Evolutionary conservation across 1,140 invertebrate species (phyloP), one percentile per base, ranked within the genome.

Genomic region (Lucilia sericata): DNA sequence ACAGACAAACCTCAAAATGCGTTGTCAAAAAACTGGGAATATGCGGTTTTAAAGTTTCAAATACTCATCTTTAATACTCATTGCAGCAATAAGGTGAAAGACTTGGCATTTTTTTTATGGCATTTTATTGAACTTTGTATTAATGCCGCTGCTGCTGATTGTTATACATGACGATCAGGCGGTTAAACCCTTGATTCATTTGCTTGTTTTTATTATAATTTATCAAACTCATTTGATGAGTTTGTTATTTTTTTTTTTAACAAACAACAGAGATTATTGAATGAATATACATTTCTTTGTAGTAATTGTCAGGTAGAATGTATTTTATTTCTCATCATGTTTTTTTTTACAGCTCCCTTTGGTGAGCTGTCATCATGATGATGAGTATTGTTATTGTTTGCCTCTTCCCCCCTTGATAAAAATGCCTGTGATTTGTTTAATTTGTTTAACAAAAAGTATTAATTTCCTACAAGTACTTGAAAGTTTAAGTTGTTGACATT

Each of bases 111-210:
- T 60, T 60, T 60, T 14, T 5, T 30, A 60, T 17, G 7, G 14
- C 14, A 60, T 60, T 60, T n/a, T 60, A 60, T 60, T 60, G 55
- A 60, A 60, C 55, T 17, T n/a, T 17, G 14, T 60, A n/a, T 60
- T 7, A 60, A 5, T 7, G 55, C n/a, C 25, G 25, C 25, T 30
- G 25, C 25, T 3, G 25, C 25, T 30, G 25, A 30, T 30, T 60
- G 55, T 60, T 14, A n/a, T 60, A n/a, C 2, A 60, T 60, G 55
- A 60, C 12, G n/a, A 60, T 14, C 5, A 60, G 55, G n/a, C 21
- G 65, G 65, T 70, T 70, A 70, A 70, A 70, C 65, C 65, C 65
- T 21, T 70, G 65, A 70, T 70, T 70, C 65, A 70, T 65, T 65
- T n/a, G 4, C 14, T 60, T 55, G 51, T 17, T 25, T 10, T 70